phyloP scores from a whole-genome alignment of 2,888 invertebrate species.

The Diaprepes abbreviatus region DNA sequence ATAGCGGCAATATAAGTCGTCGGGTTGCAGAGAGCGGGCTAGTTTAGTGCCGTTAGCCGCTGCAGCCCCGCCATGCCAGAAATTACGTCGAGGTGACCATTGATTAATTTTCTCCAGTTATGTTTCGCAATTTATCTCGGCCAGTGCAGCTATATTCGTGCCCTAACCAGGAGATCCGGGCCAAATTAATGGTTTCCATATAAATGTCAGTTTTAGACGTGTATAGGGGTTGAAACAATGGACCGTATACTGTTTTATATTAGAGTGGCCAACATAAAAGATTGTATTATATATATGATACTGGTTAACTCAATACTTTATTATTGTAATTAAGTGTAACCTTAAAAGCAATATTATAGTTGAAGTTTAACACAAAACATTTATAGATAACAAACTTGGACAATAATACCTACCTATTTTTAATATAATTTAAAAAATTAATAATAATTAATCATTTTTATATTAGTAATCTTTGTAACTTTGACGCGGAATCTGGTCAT shows the following conservation, averaged over 20 bases:
- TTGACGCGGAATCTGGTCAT: too few relatives aligned
- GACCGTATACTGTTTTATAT: conserved; percentile 45
- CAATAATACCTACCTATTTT: too few relatives aligned
- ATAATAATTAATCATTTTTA: too few relatives aligned
- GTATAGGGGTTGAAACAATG: conserved; percentile 48
- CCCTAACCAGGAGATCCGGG: conserved; percentile 48
- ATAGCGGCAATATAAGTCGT: conserved; percentile 68
- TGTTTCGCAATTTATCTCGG: conserved; percentile 59
- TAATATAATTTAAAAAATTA: too few relatives aligned
- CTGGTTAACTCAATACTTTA: conserved; percentile 6
- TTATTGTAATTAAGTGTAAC: not conserved
- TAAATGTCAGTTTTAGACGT: conserved; percentile 51
- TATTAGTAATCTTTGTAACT: too few relatives aligned
- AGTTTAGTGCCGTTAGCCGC: conserved; percentile 59
- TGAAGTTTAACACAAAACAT: too few relatives aligned
- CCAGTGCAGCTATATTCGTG: conserved; percentile 49
- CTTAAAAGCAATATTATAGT: too few relatives aligned
- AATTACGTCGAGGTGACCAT: conserved; percentile 63
- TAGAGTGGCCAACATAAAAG: conserved; percentile 38
- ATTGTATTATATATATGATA: conserved; percentile 27
- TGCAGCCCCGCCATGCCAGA: conserved; percentile 57
- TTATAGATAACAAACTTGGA: too few relatives aligned
- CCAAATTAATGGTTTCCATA: conserved; percentile 51
- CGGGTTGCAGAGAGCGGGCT: conserved; percentile 60
- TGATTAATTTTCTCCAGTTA: conserved; percentile 63